A percentile compares a stretch with the other conserved stretches of the same genome.
These are phyloP conservation scores for Dendrocincla fuliginosa DNA, from an alignment of 2,797 vertebrate genomes.

Conservation along the genomic window DNA sequence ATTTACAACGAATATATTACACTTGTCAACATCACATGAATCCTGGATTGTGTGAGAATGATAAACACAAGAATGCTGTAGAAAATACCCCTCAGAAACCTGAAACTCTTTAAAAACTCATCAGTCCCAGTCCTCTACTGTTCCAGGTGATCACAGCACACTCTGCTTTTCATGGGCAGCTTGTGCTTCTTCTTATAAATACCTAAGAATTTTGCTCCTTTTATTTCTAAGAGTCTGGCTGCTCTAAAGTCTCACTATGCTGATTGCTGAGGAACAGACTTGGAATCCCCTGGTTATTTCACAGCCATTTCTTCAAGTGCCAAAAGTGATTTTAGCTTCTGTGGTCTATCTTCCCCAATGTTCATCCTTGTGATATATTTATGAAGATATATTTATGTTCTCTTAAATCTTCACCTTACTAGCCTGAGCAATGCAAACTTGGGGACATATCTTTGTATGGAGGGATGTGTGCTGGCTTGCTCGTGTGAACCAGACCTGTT, in stretches of 20 bases:
- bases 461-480: background rate
- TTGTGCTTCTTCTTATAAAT: background rate
- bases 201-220: background rate
- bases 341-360: background rate
- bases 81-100: slow-evolving; percentile 12
- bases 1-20: slow-evolving; percentile 46
- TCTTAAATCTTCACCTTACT: background rate
- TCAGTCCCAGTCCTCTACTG: background rate
- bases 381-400: background rate
- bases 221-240: background rate
- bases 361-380: background rate
- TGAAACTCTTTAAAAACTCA: background rate
- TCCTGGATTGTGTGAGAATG: slow-evolving; percentile 9
- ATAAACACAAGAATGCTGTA: slow-evolving; percentile 9
- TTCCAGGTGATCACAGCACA: background rate
- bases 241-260: background rate
- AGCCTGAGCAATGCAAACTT: background rate
- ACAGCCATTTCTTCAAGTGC: background rate
- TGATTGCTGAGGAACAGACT: background rate
- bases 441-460: background rate
- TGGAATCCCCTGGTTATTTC: background rate
- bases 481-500: background rate
- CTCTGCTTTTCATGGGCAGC: background rate
- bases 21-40: slow-evolving; percentile 36
- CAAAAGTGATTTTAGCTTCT: background rate